Evolutionary conservation across 2,797 vertebrate species (phyloP).

Genomic region (Setipinna tenuifilis): DNA sequence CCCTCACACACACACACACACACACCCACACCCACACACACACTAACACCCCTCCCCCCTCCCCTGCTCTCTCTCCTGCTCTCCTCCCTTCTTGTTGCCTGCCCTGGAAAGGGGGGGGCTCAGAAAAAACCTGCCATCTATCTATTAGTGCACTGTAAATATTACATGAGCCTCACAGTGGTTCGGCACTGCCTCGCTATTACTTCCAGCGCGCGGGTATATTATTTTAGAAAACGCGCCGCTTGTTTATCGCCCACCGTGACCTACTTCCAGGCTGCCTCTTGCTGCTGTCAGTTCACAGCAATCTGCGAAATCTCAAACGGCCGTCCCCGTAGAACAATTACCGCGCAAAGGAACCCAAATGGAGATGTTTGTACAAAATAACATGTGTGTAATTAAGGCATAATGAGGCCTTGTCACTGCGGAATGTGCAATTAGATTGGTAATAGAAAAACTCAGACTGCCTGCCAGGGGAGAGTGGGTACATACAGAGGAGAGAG

Average conservation of each 20-base stretch:
- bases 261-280: conserved; percentile 80
- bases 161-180: conserved; percentile 83
- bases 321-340: conserved; percentile 86
- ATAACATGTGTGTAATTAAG: conserved; percentile 99
- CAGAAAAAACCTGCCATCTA: conserved; percentile 76
- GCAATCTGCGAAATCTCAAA: conserved; percentile 76
- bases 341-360: conserved; percentile 92
- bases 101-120: conserved; percentile 43
- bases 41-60: too few relatives aligned
- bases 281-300: conserved; percentile 56
- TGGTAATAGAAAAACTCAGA: conserved; percentile 80
- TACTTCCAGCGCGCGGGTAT: conserved; percentile 80
- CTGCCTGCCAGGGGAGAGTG: conserved; percentile 78
- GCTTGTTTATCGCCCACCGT: conserved; percentile 76
- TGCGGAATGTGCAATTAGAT: conserved; percentile 99
- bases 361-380: conserved; percentile 99
- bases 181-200: conserved; percentile 73
- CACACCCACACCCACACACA: too few relatives aligned
- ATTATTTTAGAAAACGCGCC: conserved; percentile 81
- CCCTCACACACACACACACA: too few relatives aligned
- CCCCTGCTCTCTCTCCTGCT: conserved; percentile 15
- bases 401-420: conserved; percentile 99
- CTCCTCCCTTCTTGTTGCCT: not conserved
- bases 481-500: conserved; percentile 68
- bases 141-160: conserved; percentile 85